Percentiles rank a stretch among this genome's conserved stretches.
Conservation (phyloP, 2,797 vertebrate genomes). For the Carcharodon carcharias region DNA sequence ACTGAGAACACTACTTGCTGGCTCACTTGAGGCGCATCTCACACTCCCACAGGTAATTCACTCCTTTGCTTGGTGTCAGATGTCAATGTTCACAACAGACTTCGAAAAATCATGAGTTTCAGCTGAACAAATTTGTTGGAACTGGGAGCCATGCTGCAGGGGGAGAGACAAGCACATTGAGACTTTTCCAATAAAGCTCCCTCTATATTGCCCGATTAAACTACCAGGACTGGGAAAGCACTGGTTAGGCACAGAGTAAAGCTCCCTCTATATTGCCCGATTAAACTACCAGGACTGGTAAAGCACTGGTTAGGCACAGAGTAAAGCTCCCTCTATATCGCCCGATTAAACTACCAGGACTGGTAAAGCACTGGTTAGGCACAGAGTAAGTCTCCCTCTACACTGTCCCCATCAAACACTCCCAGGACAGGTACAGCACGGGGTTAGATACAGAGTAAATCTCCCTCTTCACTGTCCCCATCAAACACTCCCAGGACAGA, state of each 20-base stretch:
- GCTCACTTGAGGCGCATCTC: background rate
- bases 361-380: background rate
- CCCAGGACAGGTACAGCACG: too few relatives aligned
- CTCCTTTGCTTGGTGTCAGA: background rate
- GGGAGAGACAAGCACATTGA: too few relatives aligned
- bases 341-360: too few relatives aligned
- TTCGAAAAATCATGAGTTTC: background rate
- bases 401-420: too few relatives aligned
- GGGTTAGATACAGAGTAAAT: too few relatives aligned
- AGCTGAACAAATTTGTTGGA: background rate
- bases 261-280: too few relatives aligned
- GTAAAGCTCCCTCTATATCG: background rate
- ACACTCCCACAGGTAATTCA: background rate
- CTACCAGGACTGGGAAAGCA: too few relatives aligned
- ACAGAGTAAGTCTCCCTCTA: background rate
- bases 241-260: too few relatives aligned
- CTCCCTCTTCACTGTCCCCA: too few relatives aligned
- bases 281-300: too few relatives aligned
- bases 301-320: background rate
- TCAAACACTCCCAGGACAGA: too few relatives aligned
- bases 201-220: too few relatives aligned
- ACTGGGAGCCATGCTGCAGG: background rate
- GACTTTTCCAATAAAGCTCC: background rate
- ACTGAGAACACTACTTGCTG: background rate
- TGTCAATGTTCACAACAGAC: background rate